A percentile compares a stretch with the other conserved stretches of the same genome.
Evolutionary conservation across 2,113 vertebrate genomes (phyloP).

Genomic region (Serilophus lunatus): DNA sequence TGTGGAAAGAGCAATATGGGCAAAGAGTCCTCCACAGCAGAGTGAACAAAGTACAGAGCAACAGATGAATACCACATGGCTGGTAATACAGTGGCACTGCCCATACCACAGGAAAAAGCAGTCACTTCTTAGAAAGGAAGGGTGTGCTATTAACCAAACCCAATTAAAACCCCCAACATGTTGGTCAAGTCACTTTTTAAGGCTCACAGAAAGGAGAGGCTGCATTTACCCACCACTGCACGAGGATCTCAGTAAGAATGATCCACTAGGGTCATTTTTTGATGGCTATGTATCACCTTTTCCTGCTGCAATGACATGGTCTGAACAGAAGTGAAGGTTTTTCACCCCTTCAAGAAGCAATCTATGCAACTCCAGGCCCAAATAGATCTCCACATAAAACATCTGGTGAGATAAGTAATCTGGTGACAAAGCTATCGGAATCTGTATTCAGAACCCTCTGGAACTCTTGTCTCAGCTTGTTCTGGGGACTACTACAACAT

Average conservation of each 20-base stretch:
- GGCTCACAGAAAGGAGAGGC: not conserved
- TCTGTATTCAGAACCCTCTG: not conserved
- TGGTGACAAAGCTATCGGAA: not conserved
- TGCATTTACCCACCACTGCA: not conserved
- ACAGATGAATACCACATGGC: not conserved
- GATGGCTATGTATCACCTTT: rapidly evolving
- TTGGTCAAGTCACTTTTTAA: not conserved
- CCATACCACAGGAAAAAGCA: not conserved
- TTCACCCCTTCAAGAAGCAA: not conserved
- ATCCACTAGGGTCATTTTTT: not conserved
- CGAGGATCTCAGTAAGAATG: not conserved
- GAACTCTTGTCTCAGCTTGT: not conserved
- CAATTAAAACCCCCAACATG: not conserved
- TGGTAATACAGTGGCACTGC: not conserved
- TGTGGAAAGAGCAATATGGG: not conserved
- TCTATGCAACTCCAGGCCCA: not conserved
- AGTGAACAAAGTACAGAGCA: not conserved
- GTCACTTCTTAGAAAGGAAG: not conserved
- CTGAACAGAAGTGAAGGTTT: not conserved
- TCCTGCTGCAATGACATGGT: not conserved
- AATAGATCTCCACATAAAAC: not conserved
- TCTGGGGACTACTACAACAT: not conserved
- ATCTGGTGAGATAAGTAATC: not conserved
- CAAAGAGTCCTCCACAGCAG: not conserved
- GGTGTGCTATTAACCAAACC: not conserved